Percentiles rank a stretch among this genome's conserved stretches.
Conservation (phyloP, 2,113 vertebrate genomes). For the Pogonocichla stellata region DNA sequence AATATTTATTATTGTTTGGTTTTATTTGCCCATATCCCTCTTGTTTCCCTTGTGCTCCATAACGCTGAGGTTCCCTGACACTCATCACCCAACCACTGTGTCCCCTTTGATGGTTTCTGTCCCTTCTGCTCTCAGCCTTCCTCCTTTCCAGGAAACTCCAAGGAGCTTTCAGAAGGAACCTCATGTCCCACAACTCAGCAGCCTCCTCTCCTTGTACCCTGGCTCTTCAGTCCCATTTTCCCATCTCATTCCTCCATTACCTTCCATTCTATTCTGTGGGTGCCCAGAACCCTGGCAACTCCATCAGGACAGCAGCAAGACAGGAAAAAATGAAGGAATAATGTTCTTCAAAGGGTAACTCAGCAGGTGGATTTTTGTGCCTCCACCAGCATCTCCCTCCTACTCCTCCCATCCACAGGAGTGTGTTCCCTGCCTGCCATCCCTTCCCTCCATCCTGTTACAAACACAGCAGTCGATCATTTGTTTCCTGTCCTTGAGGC, state of each 20-base stretch:
- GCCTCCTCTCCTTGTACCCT: background rate
- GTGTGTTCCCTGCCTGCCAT: background rate
- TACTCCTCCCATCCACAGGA: background rate
- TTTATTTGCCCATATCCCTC: background rate
- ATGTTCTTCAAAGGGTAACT: background rate
- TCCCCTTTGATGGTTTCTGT: background rate
- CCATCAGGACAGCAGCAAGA: background rate
- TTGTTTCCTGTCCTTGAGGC: constrained; percentile 37
- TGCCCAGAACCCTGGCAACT: background rate
- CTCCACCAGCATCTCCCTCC: background rate
- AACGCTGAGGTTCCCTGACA: background rate
- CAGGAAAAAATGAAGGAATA: background rate
- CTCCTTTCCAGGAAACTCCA: background rate
- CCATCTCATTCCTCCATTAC: accelerated
- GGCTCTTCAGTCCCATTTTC: background rate
- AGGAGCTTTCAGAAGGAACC: background rate
- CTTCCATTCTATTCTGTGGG: background rate
- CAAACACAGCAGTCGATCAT: background rate
- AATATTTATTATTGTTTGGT: constrained; percentile 13
- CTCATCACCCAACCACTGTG: accelerated
- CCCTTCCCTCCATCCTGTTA: background rate
- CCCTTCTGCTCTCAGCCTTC: background rate
- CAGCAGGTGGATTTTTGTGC: accelerated
- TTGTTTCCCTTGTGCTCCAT: background rate
- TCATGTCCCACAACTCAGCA: background rate